Evolutionary conservation across 1,140 invertebrate genomes (phyloP), one percentile per base, ranked within the genome.

Genomic region (Bombus soroeensis): DNA sequence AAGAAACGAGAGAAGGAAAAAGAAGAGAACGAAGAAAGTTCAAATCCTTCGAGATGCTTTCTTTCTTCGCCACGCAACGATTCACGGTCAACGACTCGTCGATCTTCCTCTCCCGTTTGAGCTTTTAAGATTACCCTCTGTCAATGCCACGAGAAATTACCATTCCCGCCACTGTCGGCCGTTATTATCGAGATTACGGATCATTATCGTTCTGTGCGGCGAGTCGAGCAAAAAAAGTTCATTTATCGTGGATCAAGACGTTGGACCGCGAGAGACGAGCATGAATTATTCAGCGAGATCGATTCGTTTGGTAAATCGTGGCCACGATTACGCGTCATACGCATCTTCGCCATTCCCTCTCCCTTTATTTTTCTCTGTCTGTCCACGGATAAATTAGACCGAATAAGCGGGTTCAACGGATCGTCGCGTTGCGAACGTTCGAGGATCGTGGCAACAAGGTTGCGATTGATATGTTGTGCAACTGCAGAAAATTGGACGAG

Each of bases 211-310:
- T 32, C 78, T 43, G 68, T 28, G 28, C 37, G 75, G 37, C 53
- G 34, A 32, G 47, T 25, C 79, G 15, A 62, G 34, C n/a, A 47
- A 80, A 78, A 89, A 75, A 83, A 68, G 32, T 73, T 78, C 64
- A 86, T 74, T 68, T 75, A 82, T 41, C 47, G 39, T 64, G 66
- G 57, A 85, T 80, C 34, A 74, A 80, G 85, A 76, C 85, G 84
- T 88, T 82, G 83, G 41, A 74, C 32, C 57, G 34, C 68, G 34
- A 18, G 39, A 81, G 32, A 62, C 47, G 22, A 62, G 25, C 70
- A 89, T 88, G 78, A 89, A 89, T 88, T 78, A 89, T 89, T 82
- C 68, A 83, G 68, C 39, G 81, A 53, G 57, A 68, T n/a, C 53
- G 37, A 82, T 72, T 66, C 70, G 39, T 79, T 32, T 72, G 53